Evolutionary conservation across 2,113 vertebrate genomes (phyloP).

Genomic region (Hippopotamus amphibius): DNA sequence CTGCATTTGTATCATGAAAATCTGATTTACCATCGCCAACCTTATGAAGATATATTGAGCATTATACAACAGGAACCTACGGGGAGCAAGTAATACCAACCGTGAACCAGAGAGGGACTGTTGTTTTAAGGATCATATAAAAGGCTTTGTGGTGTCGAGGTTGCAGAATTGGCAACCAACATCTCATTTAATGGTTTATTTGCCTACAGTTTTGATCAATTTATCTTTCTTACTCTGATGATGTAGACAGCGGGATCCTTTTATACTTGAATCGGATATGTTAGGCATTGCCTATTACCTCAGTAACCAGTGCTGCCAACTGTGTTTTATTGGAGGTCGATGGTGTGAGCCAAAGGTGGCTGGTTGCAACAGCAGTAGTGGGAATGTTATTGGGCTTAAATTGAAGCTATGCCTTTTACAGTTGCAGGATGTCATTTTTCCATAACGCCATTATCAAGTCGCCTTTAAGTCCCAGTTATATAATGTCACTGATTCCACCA

Average conservation of each 20-base stretch:
- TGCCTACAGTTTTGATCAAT: conserved; percentile 11
- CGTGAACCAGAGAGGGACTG: neutral
- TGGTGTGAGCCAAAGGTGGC: conserved; percentile 25
- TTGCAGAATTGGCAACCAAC: neutral
- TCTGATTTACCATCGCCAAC: neutral
- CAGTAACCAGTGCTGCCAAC: neutral
- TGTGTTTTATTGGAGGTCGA: conserved; percentile 45
- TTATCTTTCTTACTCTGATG: conserved; percentile 52
- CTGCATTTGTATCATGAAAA: neutral
- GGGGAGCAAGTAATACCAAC: neutral
- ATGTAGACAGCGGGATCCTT: neutral
- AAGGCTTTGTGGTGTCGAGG: neutral
- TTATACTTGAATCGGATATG: conserved; percentile 19
- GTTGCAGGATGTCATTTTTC: conserved; percentile 28
- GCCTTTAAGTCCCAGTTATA: neutral
- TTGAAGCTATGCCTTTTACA: conserved; percentile 14
- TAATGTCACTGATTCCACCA: neutral
- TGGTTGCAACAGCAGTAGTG: neutral
- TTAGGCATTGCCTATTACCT: neutral
- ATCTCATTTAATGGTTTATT: conserved; percentile 17
- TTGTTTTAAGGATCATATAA: neutral
- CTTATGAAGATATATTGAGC: neutral
- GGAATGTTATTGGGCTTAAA: conserved; percentile 27
- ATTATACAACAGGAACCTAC: neutral
- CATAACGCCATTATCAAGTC: neutral